Base-by-base conservation (phyloP, 2,888 invertebrate genomes). In the Ichneumoninae sp. region DNA sequence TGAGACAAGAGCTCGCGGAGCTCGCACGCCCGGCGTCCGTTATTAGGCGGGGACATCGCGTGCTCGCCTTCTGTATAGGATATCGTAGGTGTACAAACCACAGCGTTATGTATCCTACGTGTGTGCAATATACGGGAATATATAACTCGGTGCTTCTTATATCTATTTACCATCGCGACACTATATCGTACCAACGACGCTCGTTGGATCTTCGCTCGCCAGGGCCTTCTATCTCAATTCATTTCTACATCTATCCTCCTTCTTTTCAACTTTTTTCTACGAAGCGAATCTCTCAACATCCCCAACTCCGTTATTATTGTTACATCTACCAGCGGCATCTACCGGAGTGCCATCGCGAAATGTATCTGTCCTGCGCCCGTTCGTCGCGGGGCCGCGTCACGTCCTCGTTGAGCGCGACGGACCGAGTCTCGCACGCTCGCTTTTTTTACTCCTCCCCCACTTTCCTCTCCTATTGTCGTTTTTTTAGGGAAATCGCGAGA, bases 21-120 rank as follows among this genome's bases (percentile, higher is more conserved):
- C 75, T 79, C 80, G 81, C 78, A 79, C 80, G 87, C 81, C 60
- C 81, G 74, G 52, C 83, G 85, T 85, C 87, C 89, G 91, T 91
- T 90, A 92, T 92, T 92, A 91, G 89, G 86, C 87, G 79, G 83
- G 81, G 86, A 88, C 88, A 89, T 92, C 90, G 91, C 91, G 92
- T 91, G 91, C 86, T 86, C 88, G 88, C 90, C 87, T 79, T 71
- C 83, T 69, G 74, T 52, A 70, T 80, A 60, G 44, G 57, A 60
- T 30, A 83, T 73, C 73, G 70, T 69, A 73, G 71, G 69, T 80
- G 60, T 60, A 75, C 71, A 50, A 77, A 71, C 65, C 66, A 63
- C 26, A 63, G 70, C 69, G 71, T 78, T 77, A 81, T 80, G 54
- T 66, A 76, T 54, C 52, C n/a, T 74, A 70, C 60, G 40, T 75